phyloP scores from a whole-genome alignment of 2,888 invertebrate species.

The Diogma glabrata region DNA sequence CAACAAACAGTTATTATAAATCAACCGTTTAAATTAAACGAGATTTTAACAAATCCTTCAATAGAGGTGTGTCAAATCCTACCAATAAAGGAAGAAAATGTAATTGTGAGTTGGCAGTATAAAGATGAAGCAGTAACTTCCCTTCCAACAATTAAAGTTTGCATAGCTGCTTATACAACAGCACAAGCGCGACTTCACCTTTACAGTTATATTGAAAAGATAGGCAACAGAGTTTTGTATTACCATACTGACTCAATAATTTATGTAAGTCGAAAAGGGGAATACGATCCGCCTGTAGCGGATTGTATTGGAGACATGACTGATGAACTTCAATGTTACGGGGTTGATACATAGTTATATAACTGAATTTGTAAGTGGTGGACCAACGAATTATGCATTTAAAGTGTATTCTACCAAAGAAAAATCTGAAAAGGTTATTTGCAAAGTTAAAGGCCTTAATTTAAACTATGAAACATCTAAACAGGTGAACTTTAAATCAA shows the following conservation, averaged over 20 bases:
- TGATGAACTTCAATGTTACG: neutral
- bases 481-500: neutral
- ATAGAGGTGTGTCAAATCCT: neutral
- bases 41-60: neutral
- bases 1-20: neutral
- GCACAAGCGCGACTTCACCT: neutral
- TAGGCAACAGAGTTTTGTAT: neutral
- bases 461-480: neutral
- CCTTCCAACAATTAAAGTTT: neutral
- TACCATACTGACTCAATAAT: neutral
- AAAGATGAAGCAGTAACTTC: neutral
- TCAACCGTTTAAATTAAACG: neutral
- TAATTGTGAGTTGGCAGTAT: constrained; percentile 3
- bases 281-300: no score
- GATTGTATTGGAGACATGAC: no score
- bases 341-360: neutral
- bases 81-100: neutral
- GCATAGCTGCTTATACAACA: neutral
- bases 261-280: no score
- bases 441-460: neutral
- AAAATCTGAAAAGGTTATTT: neutral
- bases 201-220: no score
- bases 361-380: neutral
- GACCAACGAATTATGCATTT: neutral
- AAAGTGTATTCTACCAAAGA: neutral